phyloP scores from a whole-genome alignment of 2,888 invertebrate species.

The Cephus nigrinus region DNA sequence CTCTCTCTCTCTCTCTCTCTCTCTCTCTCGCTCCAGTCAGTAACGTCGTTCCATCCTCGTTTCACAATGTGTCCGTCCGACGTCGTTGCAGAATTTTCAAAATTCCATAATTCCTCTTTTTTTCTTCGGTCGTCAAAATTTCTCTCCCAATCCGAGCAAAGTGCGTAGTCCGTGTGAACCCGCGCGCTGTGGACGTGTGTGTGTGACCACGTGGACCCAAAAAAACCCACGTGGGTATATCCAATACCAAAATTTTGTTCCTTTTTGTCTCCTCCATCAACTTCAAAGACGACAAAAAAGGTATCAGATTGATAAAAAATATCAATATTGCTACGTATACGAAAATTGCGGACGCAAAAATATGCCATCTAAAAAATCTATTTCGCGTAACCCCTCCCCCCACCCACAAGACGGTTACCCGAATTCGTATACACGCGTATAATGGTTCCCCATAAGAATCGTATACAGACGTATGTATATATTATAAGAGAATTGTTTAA shows the following conservation, averaged over 20 bases:
- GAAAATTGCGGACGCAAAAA: conserved; percentile 6
- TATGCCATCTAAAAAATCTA: conserved; percentile 2
- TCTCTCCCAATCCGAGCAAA: neutral
- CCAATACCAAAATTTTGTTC: conserved; percentile 10
- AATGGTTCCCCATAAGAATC: conserved; percentile 29
- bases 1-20: neutral
- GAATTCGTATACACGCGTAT: conserved; percentile 47
- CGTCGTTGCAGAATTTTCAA: neutral
- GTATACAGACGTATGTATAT: conserved; percentile 46
- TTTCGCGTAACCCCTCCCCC: neutral
- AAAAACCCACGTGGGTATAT: neutral
- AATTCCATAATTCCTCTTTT: conserved; percentile 2
- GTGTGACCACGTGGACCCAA: neutral
- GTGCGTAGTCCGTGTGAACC: neutral
- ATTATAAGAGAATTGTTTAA: conserved; percentile 12
- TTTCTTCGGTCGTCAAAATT: neutral
- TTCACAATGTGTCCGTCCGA: neutral
- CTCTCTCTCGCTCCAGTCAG: neutral
- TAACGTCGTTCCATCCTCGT: neutral
- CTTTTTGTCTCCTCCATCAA: conserved; percentile 18
- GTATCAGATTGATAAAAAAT: neutral
- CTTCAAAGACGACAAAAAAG: neutral
- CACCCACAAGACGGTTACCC: neutral
- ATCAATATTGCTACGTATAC: conserved; percentile 3
- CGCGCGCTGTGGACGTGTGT: conserved; percentile 5